phyloP scores from a whole-genome alignment of 2,113 vertebrate species.

The Candoia aspera region DNA sequence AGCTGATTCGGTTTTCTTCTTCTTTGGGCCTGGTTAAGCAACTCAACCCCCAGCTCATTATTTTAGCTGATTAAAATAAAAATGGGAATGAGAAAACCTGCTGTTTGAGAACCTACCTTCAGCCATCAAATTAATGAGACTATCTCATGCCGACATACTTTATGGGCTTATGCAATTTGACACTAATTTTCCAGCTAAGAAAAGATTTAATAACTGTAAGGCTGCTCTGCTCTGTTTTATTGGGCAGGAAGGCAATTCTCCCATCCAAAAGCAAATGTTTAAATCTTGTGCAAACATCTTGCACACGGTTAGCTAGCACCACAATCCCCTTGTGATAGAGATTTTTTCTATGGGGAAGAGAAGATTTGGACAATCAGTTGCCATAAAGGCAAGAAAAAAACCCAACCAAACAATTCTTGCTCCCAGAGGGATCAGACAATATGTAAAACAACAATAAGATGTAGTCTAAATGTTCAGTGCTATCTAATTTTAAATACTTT shows the following conservation, averaged over 20 bases:
- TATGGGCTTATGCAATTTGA: slow-evolving; percentile 63
- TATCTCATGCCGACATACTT: slow-evolving; percentile 61
- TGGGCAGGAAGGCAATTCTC: slow-evolving; percentile 52
- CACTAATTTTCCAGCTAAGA: slow-evolving; percentile 68
- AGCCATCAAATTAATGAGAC: slow-evolving; percentile 69
- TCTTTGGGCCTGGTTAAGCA: slow-evolving; percentile 71
- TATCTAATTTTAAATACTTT: neutral
- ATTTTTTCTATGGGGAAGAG: neutral
- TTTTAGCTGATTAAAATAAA: slow-evolving; percentile 71
- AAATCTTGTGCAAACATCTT: slow-evolving; percentile 64
- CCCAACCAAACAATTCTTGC: neutral
- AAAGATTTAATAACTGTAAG: slow-evolving; percentile 68
- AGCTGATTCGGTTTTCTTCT: slow-evolving; percentile 74
- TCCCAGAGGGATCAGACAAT: neutral
- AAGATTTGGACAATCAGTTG: neutral
- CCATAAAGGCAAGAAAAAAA: neutral
- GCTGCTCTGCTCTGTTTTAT: slow-evolving; percentile 50
- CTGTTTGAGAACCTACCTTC: slow-evolving; percentile 66
- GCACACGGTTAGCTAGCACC: slow-evolving; percentile 52
- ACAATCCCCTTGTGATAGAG: slow-evolving; percentile 37
- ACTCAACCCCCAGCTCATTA: slow-evolving; percentile 68
- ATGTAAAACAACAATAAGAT: neutral
- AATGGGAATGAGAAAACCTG: slow-evolving; percentile 61
- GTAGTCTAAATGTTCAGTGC: neutral
- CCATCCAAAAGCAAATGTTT: slow-evolving; percentile 59